These are phyloP conservation scores for Odobenus rosmarus DNA, from an alignment of 2,113 vertebrate genomes.

Conservation along the genomic window DNA sequence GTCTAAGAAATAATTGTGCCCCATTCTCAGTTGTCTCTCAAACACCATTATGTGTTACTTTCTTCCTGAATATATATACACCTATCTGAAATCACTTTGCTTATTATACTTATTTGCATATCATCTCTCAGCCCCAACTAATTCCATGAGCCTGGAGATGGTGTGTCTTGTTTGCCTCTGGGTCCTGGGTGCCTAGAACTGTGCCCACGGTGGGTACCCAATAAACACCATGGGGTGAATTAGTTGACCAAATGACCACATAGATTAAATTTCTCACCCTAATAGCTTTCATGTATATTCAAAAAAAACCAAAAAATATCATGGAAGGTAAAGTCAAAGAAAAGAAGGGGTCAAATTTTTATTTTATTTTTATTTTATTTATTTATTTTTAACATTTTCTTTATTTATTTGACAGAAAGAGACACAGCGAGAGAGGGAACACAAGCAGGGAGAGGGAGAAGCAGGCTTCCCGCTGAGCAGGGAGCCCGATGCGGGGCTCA, in stretches of 20 bases:
- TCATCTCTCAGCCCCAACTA: neutral
- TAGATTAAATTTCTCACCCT: neutral
- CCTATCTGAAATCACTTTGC: neutral
- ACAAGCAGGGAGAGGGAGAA: too few relatives aligned
- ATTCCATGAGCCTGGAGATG: neutral
- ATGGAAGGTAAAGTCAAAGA: neutral
- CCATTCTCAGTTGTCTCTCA: neutral
- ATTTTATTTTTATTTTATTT: too few relatives aligned
- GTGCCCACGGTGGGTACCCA: rapidly evolving
- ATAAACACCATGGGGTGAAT: neutral
- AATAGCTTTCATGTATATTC: neutral
- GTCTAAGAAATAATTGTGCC: neutral
- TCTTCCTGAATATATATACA: neutral
- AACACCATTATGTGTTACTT: neutral
- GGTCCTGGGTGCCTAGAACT: neutral
- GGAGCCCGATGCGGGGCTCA: too few relatives aligned
- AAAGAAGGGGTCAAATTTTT: neutral
- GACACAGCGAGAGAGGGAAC: too few relatives aligned
- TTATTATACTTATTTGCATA: neutral
- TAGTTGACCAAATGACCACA: neutral
- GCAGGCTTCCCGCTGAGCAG: too few relatives aligned
- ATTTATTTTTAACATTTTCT: too few relatives aligned
- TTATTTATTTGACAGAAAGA: too few relatives aligned
- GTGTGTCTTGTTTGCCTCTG: neutral
- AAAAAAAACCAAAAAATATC: neutral